phyloP scores from a whole-genome alignment of 1,140 invertebrate genomes.

The Drosophila kanapiae region DNA sequence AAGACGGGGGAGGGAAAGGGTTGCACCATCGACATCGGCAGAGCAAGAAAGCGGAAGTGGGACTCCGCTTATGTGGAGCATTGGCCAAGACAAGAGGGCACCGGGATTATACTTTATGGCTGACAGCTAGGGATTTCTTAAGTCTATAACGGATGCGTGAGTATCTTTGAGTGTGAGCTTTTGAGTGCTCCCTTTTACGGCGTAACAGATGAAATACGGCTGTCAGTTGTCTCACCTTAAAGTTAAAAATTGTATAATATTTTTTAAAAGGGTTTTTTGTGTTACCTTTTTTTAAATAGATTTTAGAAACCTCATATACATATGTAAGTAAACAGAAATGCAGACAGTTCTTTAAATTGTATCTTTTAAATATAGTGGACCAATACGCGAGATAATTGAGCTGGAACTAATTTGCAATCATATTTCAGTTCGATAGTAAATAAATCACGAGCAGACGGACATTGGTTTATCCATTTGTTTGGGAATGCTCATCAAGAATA shows the following conservation, averaged over 20 bases:
- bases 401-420: too few species aligned
- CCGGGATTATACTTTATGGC: slow-evolving; percentile 55
- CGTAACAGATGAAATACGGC: neutral
- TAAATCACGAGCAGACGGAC: too few species aligned
- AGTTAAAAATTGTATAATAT: too few species aligned
- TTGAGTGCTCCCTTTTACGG: slow-evolving; percentile 4
- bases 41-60: slow-evolving; percentile 44
- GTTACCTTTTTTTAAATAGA: too few species aligned
- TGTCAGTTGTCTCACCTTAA: neutral
- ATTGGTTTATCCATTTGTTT: too few species aligned
- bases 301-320: too few species aligned
- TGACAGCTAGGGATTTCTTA: slow-evolving; percentile 18
- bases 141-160: slow-evolving; percentile 50
- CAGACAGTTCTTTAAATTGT: too few species aligned
- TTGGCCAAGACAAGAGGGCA: slow-evolving; percentile 62
- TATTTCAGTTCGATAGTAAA: neutral
- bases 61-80: slow-evolving; percentile 53
- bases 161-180: slow-evolving; percentile 23
- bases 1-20: slow-evolving; percentile 26
- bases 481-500: too few species aligned
- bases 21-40: neutral
- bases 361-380: too few species aligned
- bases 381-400: too few species aligned
- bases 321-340: too few species aligned
- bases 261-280: too few species aligned